Evolutionary conservation across 2,888 invertebrate species (phyloP).

Genomic region (Zygaena filipendulae): DNA sequence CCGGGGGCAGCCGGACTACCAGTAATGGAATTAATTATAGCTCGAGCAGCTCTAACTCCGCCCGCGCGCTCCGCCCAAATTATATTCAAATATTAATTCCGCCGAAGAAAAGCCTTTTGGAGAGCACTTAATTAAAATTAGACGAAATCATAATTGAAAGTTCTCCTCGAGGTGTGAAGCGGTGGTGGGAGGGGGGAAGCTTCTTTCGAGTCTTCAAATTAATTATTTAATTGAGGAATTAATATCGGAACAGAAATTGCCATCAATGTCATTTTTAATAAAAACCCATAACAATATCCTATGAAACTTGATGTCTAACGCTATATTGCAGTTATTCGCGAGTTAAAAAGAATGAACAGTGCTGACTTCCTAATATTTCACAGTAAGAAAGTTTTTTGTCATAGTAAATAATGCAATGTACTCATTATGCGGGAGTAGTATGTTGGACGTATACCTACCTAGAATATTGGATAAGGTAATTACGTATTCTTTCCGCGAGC

Average conservation of each 20-base stretch:
- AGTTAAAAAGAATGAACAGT: too few relatives aligned
- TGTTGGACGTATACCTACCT: too few relatives aligned
- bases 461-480: too few relatives aligned
- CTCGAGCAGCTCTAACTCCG: conserved; percentile 64
- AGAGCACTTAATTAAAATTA: conserved; percentile 69
- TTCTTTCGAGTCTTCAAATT: conserved; percentile 60
- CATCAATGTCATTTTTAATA: too few relatives aligned
- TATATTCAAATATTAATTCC: conserved; percentile 70
- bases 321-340: too few relatives aligned
- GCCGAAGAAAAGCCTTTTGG: conserved; percentile 65
- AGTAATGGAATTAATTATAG: conserved; percentile 67
- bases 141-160: conserved; percentile 70
- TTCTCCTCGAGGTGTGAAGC: conserved; percentile 66
- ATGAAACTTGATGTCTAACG: too few relatives aligned
- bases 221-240: conserved; percentile 63
- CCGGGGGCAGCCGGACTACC: conserved; percentile 42
- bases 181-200: conserved; percentile 35
- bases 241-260: conserved; percentile 46
- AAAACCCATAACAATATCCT: too few relatives aligned
- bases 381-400: too few relatives aligned
- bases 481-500: conserved; percentile 20
- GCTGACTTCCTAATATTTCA: too few relatives aligned
- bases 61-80: conserved; percentile 65
- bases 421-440: too few relatives aligned
- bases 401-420: too few relatives aligned